These are phyloP conservation scores for Brachyptera putata DNA, from an alignment of 2,888 invertebrate genomes.

Conservation along the genomic window DNA sequence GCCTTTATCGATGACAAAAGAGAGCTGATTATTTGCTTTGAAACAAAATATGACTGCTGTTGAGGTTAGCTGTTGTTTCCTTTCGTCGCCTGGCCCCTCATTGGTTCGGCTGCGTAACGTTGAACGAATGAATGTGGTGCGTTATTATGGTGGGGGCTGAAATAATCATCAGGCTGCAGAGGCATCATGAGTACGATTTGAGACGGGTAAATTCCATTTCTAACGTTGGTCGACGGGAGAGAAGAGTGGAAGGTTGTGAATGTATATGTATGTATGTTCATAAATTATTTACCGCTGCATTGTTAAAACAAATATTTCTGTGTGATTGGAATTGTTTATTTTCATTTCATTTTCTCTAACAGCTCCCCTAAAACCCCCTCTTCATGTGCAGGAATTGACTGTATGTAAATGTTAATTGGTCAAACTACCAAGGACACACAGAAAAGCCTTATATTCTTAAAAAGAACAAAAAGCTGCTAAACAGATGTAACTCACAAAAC, in stretches of 20 bases:
- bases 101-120: too few species aligned
- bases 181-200: too few species aligned
- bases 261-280: not conserved
- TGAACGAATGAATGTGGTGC: too few species aligned
- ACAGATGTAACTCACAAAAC: too few species aligned
- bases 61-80: too few species aligned
- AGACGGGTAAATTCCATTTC: not conserved
- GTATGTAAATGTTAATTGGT: not conserved
- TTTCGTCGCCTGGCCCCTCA: too few species aligned
- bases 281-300: conserved; percentile 9
- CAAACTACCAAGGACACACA: conserved; percentile 6
- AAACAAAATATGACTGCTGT: too few species aligned
- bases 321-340: conserved; percentile 5
- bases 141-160: too few species aligned
- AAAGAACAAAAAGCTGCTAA: conserved; percentile 8
- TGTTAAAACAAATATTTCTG: conserved; percentile 14
- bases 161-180: too few species aligned
- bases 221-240: not conserved
- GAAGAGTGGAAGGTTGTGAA: not conserved
- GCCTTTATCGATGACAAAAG: too few species aligned
- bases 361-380: too few species aligned
- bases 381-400: conserved; percentile 7
- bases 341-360: not conserved
- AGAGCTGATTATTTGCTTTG: too few species aligned
- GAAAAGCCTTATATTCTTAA: conserved; percentile 20